These are phyloP conservation scores for Caenorhabditis panamensis DNA, from an alignment of 2,888 invertebrate species.

Conservation along the genomic window DNA sequence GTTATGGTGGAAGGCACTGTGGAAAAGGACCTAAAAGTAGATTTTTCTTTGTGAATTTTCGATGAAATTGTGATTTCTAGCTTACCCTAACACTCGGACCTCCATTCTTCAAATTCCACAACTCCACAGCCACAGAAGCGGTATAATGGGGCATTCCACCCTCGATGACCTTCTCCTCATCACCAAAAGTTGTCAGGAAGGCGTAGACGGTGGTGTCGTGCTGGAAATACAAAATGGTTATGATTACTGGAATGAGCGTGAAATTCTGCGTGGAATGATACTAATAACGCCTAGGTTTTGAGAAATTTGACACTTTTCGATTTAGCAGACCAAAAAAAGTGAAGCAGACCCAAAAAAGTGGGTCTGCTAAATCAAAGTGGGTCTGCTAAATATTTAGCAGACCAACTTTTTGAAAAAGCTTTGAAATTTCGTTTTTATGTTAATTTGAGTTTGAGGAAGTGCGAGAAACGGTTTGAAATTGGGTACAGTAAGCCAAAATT, in stretches of 20 bases:
- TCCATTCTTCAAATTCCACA: slow-evolving; percentile 72
- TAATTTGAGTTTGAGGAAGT: too few species aligned
- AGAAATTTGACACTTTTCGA: too few species aligned
- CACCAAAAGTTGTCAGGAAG: slow-evolving; percentile 77
- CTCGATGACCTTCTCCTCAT: slow-evolving; percentile 76
- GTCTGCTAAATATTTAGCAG: too few species aligned
- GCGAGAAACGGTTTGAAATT: too few species aligned
- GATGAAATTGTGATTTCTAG: neutral
- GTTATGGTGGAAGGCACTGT: slow-evolving; percentile 76
- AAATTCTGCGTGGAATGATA: too few species aligned
- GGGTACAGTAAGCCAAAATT: too few species aligned
- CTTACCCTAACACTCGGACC: slow-evolving; percentile 73
- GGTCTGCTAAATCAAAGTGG: too few species aligned
- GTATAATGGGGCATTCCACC: slow-evolving; percentile 79
- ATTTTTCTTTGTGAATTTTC: neutral
- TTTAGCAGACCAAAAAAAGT: too few species aligned
- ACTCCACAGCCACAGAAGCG: slow-evolving; percentile 76
- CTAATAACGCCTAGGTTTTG: too few species aligned
- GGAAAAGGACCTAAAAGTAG: slow-evolving; percentile 72
- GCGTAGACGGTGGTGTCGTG: slow-evolving; percentile 79
- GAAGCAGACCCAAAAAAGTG: too few species aligned
- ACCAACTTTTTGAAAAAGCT: too few species aligned
- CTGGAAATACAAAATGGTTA: slow-evolving; percentile 68
- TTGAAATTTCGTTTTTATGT: too few species aligned
- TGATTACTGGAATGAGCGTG: neutral